Evolutionary conservation across 2,888 invertebrate genomes (phyloP).

Genomic region (Pecten maximus): DNA sequence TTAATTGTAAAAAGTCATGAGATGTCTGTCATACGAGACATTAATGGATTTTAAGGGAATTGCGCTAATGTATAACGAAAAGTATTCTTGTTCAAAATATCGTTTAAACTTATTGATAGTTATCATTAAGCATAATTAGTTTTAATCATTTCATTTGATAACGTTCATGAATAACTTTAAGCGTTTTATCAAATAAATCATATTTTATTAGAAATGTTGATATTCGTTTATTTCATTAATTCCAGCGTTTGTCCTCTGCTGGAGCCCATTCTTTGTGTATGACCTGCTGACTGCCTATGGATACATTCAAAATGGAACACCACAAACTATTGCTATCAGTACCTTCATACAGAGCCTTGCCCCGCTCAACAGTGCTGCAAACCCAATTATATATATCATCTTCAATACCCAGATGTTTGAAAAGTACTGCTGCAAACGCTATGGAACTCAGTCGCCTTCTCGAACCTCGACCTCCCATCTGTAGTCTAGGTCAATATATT

Average conservation of each 20-base stretch:
- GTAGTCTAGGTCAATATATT: neutral
- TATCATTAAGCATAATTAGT: too few species aligned
- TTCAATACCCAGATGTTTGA: neutral
- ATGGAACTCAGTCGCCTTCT: neutral
- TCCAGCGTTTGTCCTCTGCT: neutral
- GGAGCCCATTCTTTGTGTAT: neutral
- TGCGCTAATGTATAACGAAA: too few species aligned
- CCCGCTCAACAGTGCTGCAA: neutral
- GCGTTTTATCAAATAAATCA: too few species aligned
- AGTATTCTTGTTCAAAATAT: too few species aligned
- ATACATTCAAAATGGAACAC: neutral
- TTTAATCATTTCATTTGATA: too few species aligned
- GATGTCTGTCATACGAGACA: too few species aligned
- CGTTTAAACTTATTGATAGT: too few species aligned
- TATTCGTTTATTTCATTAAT: neutral
- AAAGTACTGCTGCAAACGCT: neutral
- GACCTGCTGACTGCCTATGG: neutral
- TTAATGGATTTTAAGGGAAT: too few species aligned
- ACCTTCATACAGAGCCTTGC: neutral
- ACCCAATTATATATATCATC: neutral
- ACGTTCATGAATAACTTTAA: too few species aligned
- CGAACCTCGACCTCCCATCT: neutral
- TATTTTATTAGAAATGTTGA: too few species aligned
- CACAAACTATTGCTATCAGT: neutral
- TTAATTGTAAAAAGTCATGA: too few species aligned